These are phyloP conservation scores for Garrulus glandarius DNA, from an alignment of 2,797 vertebrate species.

Conservation along the genomic window DNA sequence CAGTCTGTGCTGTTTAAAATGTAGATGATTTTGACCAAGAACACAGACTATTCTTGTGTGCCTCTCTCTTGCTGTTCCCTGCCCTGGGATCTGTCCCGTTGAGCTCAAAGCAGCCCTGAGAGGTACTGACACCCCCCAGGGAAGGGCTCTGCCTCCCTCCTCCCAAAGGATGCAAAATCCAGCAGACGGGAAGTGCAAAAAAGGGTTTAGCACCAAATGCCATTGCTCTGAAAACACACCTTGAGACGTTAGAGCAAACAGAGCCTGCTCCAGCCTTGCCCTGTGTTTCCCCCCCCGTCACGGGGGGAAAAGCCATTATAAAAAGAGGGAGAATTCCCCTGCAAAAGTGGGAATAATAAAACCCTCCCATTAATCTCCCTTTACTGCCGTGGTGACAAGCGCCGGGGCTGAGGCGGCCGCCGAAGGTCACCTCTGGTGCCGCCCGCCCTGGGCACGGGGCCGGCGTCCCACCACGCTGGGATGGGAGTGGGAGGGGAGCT, in stretches of 20 bases:
- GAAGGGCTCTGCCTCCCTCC: background rate
- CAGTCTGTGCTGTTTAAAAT: background rate
- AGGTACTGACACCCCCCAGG: background rate
- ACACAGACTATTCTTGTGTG: background rate
- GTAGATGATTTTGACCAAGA: background rate
- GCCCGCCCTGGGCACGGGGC: background rate
- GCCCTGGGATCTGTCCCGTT: rapidly evolving
- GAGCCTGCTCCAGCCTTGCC: conserved; percentile 19
- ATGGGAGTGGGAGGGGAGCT: background rate
- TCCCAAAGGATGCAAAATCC: background rate
- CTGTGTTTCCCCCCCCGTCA: background rate
- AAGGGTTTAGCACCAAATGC: background rate
- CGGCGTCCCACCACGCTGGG: background rate
- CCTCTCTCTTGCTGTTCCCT: background rate
- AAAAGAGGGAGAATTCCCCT: conserved; percentile 33
- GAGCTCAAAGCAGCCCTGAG: background rate
- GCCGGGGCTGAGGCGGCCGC: background rate
- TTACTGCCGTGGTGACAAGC: conserved; percentile 15
- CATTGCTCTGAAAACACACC: conserved; percentile 25
- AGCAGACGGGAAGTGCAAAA: background rate
- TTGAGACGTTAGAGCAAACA: background rate
- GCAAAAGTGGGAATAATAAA: conserved; percentile 48
- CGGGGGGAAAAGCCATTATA: conserved; percentile 4
- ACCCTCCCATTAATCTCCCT: conserved; percentile 28
- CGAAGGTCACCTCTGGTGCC: conserved; percentile 60